phyloP scores from a whole-genome alignment of 2,888 invertebrate species.

The Phoenoteleia sp. region DNA sequence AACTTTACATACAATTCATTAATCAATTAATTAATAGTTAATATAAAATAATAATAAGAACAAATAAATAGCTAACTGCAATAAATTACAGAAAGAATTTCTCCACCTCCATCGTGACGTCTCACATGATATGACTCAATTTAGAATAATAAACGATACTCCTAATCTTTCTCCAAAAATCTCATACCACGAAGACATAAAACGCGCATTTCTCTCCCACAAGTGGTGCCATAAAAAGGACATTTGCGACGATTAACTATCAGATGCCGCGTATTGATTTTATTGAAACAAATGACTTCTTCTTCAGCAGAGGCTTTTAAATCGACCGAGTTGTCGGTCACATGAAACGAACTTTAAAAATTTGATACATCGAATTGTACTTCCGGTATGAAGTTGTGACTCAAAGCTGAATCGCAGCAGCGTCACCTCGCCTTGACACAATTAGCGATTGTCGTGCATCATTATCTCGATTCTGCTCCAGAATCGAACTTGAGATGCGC shows the following conservation, averaged over 20 bases:
- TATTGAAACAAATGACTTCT: constrained; percentile 55
- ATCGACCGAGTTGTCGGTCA: constrained; percentile 5
- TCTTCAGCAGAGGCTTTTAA: constrained; percentile 1
- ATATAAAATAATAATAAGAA: too few species aligned
- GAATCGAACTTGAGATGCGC: constrained; percentile 56
- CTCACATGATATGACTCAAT: constrained; percentile 11
- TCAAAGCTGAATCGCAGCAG: constrained; percentile 41
- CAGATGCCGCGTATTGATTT: constrained; percentile 35
- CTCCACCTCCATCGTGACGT: not conserved
- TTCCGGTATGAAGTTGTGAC: constrained; percentile 65
- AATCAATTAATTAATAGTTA: too few species aligned
- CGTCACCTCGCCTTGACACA: constrained; percentile 74
- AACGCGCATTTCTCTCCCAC: constrained; percentile 36
- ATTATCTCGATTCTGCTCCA: constrained; percentile 50
- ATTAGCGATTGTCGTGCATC: constrained; percentile 75
- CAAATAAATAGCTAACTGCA: too few species aligned
- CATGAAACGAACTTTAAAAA: constrained; percentile 13
- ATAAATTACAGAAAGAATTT: not conserved
- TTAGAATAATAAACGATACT: constrained; percentile 20
- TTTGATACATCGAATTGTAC: constrained; percentile 31
- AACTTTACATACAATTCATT: too few species aligned
- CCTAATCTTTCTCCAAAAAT: constrained; percentile 56
- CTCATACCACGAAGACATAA: constrained; percentile 38
- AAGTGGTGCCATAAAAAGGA: constrained; percentile 25
- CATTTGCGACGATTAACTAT: constrained; percentile 2